Percentiles rank a stretch among this genome's conserved stretches.
phyloP scores from a whole-genome alignment of 2,113 vertebrate species.

The Xenus cinereus region DNA sequence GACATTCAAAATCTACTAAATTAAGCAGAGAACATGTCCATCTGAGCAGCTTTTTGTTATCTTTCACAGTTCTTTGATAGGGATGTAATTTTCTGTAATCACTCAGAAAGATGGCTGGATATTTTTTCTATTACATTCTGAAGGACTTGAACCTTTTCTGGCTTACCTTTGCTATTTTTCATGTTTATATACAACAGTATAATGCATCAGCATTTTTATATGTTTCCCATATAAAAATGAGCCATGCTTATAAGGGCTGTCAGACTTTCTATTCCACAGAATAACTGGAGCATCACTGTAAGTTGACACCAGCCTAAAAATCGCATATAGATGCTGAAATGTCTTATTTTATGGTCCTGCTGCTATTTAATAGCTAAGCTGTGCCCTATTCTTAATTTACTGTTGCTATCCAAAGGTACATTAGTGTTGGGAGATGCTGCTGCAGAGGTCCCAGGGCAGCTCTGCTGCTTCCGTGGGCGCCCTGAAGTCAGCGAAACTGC shows the following conservation, averaged over 20 bases:
- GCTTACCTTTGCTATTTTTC: slow-evolving; percentile 66
- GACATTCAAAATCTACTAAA: not conserved
- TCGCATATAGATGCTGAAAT: slow-evolving; percentile 41
- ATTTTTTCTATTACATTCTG: slow-evolving; percentile 55
- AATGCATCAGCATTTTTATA: slow-evolving; percentile 69
- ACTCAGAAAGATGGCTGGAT: slow-evolving; percentile 47
- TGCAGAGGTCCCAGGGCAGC: not conserved
- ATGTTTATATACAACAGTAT: slow-evolving; percentile 62
- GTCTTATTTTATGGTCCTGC: slow-evolving; percentile 49
- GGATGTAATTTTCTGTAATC: slow-evolving; percentile 54
- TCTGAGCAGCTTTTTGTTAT: slow-evolving; percentile 16
- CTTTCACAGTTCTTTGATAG: slow-evolving; percentile 22
- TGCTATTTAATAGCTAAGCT: slow-evolving; percentile 44
- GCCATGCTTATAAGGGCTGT: slow-evolving; percentile 37
- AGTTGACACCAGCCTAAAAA: slow-evolving; percentile 52
- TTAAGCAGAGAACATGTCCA: slow-evolving; percentile 14
- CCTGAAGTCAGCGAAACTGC: not conserved
- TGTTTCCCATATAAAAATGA: slow-evolving; percentile 55
- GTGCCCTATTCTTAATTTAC: slow-evolving; percentile 42
- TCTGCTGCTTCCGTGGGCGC: not conserved
- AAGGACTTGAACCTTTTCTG: slow-evolving; percentile 56
- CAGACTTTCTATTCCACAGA: slow-evolving; percentile 51
- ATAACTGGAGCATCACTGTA: slow-evolving; percentile 24
- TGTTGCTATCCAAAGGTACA: not conserved
- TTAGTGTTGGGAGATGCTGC: not conserved